Percentiles rank a stretch among this genome's conserved stretches.
Conservation (phyloP, 1,140 invertebrate species). For the Drosophila burlai region DNA sequence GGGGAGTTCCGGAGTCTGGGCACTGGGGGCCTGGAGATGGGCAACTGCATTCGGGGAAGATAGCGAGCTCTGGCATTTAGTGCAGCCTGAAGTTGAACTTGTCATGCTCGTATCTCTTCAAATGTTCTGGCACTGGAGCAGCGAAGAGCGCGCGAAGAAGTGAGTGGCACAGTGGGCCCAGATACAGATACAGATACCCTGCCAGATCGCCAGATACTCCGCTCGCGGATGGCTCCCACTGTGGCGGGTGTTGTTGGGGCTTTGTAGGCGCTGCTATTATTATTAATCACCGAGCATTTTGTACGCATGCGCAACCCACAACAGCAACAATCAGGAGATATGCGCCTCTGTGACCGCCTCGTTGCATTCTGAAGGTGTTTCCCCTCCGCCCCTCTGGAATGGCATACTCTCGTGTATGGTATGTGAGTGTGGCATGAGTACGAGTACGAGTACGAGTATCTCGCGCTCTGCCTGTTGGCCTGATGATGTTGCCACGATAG, state of each 20-base stretch:
- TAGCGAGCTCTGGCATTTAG: constrained; percentile 67
- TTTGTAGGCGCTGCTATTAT: constrained; percentile 80
- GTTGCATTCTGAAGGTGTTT: constrained; percentile 81
- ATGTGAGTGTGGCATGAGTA: constrained; percentile 39
- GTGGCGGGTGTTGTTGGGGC: constrained; percentile 34
- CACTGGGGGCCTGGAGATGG: neutral
- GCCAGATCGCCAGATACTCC: constrained; percentile 24
- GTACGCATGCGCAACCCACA: constrained; percentile 78
- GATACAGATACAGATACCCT: constrained; percentile 14
- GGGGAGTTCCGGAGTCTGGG: constrained; percentile 1
- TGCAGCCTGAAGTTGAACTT: constrained; percentile 74
- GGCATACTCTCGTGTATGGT: constrained; percentile 8
- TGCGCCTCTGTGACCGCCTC: constrained; percentile 74
- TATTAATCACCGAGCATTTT: constrained; percentile 84
- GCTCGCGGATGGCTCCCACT: constrained; percentile 42
- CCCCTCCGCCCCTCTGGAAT: constrained; percentile 28
- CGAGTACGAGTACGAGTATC: constrained; percentile 33
- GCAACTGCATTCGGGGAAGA: constrained; percentile 56
- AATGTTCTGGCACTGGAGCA: constrained; percentile 69
- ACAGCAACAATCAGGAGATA: constrained; percentile 61
- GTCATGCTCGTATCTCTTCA: constrained; percentile 81
- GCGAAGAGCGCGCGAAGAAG: constrained; percentile 27
- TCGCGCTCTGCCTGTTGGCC: constrained; percentile 57
- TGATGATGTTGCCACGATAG: constrained; percentile 84
- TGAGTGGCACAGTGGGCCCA: constrained; percentile 20